Conservation (phyloP, 2,888 invertebrate species). For the Drosophila neonasuta region DNA sequence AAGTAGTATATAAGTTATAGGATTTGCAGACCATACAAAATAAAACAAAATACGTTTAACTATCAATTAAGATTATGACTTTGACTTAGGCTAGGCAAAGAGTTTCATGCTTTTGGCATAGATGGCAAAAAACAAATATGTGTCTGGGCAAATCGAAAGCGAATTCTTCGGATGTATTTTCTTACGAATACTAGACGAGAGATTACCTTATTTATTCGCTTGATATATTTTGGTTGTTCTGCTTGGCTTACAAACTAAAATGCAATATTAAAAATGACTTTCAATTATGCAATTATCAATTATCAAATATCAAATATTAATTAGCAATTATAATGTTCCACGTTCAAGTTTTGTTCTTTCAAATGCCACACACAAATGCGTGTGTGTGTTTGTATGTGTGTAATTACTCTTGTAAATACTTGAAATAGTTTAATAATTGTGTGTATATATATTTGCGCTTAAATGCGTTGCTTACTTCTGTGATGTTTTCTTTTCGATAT, state of each 20-base stretch:
- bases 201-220: constrained; percentile 15
- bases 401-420: constrained; percentile 57
- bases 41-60: constrained; percentile 36
- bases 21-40: constrained; percentile 48
- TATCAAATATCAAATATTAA: constrained; percentile 1
- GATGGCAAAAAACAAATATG: constrained; percentile 56
- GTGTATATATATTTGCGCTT: constrained; percentile 48
- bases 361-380: constrained; percentile 11
- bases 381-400: constrained; percentile 27
- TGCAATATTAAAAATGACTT: constrained; percentile 64
- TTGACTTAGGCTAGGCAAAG: constrained; percentile 68
- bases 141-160: constrained; percentile 20
- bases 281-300: constrained; percentile 39
- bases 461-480: constrained; percentile 47
- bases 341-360: constrained; percentile 38
- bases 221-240: constrained; percentile 69
- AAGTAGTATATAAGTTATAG: constrained; percentile 35
- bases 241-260: constrained; percentile 61
- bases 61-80: constrained; percentile 69
- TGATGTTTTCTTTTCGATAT: constrained; percentile 27
- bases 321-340: constrained; percentile 20
- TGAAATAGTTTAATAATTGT: constrained; percentile 71
- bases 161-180: constrained; percentile 24
- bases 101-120: constrained; percentile 61
- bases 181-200: constrained; percentile 22